Base-by-base conservation (phyloP, 2,888 invertebrate genomes). In the Molorchus minor region DNA sequence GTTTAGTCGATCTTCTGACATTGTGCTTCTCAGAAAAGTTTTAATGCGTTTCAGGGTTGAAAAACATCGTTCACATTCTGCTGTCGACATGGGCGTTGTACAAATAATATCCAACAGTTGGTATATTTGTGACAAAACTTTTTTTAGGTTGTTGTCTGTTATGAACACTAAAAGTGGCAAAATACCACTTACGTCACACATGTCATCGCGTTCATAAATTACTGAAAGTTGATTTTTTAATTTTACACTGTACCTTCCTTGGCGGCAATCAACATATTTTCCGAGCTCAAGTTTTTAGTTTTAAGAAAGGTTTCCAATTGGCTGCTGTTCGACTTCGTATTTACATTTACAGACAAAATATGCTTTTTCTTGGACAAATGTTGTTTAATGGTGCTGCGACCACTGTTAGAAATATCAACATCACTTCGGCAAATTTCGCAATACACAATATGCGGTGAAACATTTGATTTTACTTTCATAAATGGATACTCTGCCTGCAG, bases 361-460 rank as follows among this genome's bases (percentile, higher is more conserved):
- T 25, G 25, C 25, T 43, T 43, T 25, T 43, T 43, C 43, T 43
- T 43, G 13, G 15, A 1, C 43, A 43, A 43, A 43, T 43, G 25
- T n/a, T n/a, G 13, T 25, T 43, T 21, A 12, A 25, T 25, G 4
- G 1, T 19, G 10, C 25, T 25, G 25, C 43, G 40, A 43, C 43
- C 25, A 43, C 13, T 43, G 15, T 43, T 43, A 7, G 43, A 43
- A 43, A 43, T 43, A 40, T 40, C 15, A 16, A 40, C 25, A 25
- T 25, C 43, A 25, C 13, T 41, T 41, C 25, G 21, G 15, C 13
- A 25, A 25, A 43, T 43, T 43, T 43, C 43, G 10, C 43, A 43
- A 25, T 43, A 43, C 16, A 40, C 40, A 40, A 40, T 35, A 40
- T 43, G 43, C 2, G 43, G 43, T 12, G n/a, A 12, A 43, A 12